These are phyloP conservation scores for Catharus bicknelli DNA, from an alignment of 2,113 vertebrate species.

Conservation along the genomic window DNA sequence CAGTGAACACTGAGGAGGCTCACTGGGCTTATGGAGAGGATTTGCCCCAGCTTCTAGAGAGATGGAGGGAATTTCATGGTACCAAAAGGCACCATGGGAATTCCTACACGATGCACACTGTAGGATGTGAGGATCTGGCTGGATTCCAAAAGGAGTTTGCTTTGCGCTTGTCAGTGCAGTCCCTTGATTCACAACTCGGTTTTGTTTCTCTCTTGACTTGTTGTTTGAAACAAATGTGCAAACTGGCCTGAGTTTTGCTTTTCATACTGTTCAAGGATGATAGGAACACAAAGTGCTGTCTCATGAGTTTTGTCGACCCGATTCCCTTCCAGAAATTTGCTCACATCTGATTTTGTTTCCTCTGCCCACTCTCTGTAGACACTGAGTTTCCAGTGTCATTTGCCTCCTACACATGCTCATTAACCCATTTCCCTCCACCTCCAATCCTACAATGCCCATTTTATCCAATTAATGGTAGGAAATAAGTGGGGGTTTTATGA, in stretches of 20 bases:
- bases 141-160: slow-evolving; percentile 55
- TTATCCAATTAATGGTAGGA: slow-evolving; percentile 54
- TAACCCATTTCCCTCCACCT: slow-evolving; percentile 50
- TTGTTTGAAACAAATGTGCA: slow-evolving; percentile 54
- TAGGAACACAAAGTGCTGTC: slow-evolving; percentile 53
- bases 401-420: slow-evolving; percentile 60
- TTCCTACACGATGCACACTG: background rate
- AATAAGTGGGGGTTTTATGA: slow-evolving; percentile 50
- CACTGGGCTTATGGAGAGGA: background rate
- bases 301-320: slow-evolving; percentile 56
- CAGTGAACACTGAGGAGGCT: background rate
- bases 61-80: slow-evolving; percentile 1
- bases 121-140: slow-evolving; percentile 29
- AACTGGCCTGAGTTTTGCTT: slow-evolving; percentile 48
- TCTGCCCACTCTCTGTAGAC: slow-evolving; percentile 74
- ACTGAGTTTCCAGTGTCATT: slow-evolving; percentile 74
- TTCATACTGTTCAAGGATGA: slow-evolving; percentile 2
- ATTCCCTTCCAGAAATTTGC: slow-evolving; percentile 64
- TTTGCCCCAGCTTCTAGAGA: slow-evolving; percentile 42
- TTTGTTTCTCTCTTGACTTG: slow-evolving; percentile 43
- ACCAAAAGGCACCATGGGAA: background rate
- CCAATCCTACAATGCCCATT: background rate
- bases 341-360: slow-evolving; percentile 74
- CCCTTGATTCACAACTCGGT: slow-evolving; percentile 48
- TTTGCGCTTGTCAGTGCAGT: slow-evolving; percentile 28